Base-by-base conservation (phyloP, 2,113 vertebrate species). In the Coreoperca whiteheadi region DNA sequence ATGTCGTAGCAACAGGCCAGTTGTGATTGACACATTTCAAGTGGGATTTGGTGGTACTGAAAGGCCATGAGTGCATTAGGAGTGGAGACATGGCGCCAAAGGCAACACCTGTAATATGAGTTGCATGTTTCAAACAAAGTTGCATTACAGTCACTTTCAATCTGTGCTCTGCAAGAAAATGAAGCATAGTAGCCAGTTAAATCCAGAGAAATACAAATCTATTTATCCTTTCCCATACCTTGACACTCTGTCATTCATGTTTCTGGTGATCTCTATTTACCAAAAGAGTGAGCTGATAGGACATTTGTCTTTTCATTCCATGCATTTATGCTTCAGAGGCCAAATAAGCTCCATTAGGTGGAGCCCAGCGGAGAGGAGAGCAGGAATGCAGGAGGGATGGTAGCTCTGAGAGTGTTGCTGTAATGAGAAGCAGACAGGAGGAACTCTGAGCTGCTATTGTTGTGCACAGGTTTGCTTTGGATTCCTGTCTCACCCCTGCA, bases 341-440 rank as follows among this genome's bases (percentile, higher is more conserved):
- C 80, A 78, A 81, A 80, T 67, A 54, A 37, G 32, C 63, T 83
- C 78, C 9, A 32, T 79, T 85, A 83, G 76, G 85, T 86, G 76
- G 78, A 86, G 85, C 28, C 74, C 76, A 63, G 72, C 54, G 63
- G 63, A 85, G 54, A 20, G 1, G 60, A 59, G 57, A 77, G 83
- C 75, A 84, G 90, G 86, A 88, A 93, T 85, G 88, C 73, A 69
- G 53, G 71, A 84, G 77, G 76, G 84, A 91, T 91, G 85, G 86
- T 57, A 84, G 89, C 85, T 78, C 66, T 60, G 74, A 86, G 81
- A 90, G 80, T 64, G 66, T 92, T 84, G 90, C 86, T 89, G 85
- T 95, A 94, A 95, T 93, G 85, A 92, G 88, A 94, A 95, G 90
- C 94, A 95, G 94, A 87, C 93, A 88, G 63, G 80, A 85, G 74